Base-by-base conservation (phyloP, 1,140 invertebrate species). In the Lordiphosa stackelbergi region DNA sequence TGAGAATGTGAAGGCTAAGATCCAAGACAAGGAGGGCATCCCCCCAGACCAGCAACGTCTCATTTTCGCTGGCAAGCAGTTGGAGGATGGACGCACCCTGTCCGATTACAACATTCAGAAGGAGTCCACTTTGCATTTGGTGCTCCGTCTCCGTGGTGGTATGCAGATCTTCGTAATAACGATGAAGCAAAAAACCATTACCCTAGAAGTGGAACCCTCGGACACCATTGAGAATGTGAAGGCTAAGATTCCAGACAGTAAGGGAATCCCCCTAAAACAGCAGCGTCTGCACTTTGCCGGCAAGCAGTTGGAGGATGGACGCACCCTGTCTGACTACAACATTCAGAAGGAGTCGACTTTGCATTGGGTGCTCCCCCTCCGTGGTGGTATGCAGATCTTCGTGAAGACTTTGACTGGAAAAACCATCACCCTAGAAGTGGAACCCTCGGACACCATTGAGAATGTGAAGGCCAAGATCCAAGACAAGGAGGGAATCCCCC, bases 311-410 rank as follows among this genome's bases (percentile, higher is more conserved):
- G 93, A 94, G 85, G 92, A 92, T 88, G 92, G 92, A 0, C 89
- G 89, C 42, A 89, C 89, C 0, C 78, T 93, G 0, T 91, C 90
- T 0, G 92, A 92, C 53, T 92, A 95, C 85, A 94, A 94, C 85
- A 95, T 96, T 74, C 93, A 95, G 78, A 95, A 95, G 86, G 96
- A 97, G 88, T 97, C 95, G 0, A 97, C 96, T 2, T 91, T 97
- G 52, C 95, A 97, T 87, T 90, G 97, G 79, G 95, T 96, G 3
- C 89, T 95, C 3, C 91, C 94, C 88, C 93, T 94, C 65, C 93
- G 94, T 3, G 93, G 95, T 75, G 89, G 91, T 4, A 95, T 90
- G 93, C 93, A 90, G 88, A 95, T 95, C 81, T 95, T 95, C 87
- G 94, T 95, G 1, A 95, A 94, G 88, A 95, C 93, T 62, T 88